These are phyloP conservation scores for Semibalanus balanoides DNA, from an alignment of 1,140 invertebrate species.

Conservation along the genomic window DNA sequence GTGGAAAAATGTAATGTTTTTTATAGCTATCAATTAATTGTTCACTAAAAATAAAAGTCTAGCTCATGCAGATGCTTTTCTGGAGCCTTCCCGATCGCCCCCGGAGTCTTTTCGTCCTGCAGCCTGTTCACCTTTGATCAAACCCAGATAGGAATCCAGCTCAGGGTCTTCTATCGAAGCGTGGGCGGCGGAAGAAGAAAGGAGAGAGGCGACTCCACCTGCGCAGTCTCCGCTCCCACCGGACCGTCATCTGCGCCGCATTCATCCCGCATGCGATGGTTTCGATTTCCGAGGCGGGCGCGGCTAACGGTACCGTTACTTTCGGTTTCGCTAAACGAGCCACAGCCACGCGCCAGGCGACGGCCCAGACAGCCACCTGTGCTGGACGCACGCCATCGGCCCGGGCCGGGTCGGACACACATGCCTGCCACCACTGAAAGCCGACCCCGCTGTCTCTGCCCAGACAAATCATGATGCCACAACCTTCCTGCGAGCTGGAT, in stretches of 20 bases:
- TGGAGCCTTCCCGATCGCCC: neutral
- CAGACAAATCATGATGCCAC: no score
- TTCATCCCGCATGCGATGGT: no score
- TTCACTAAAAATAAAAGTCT: no score
- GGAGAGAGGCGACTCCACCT: neutral
- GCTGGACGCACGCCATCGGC: no score
- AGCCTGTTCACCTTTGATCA: neutral
- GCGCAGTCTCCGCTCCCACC: no score
- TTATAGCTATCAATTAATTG: no score
- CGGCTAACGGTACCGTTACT: neutral
- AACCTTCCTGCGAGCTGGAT: no score
- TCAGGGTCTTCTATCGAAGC: neutral
- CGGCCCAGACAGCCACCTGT: neutral
- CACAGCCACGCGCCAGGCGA: no score
- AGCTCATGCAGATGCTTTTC: neutral
- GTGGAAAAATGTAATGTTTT: no score
- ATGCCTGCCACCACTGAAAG: no score
- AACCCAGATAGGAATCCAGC: neutral
- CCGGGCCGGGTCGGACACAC: no score
- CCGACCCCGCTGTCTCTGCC: no score
- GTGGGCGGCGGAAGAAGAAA: neutral
- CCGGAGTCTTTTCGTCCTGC: neutral
- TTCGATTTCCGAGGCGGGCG: neutral
- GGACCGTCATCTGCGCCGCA: neutral
- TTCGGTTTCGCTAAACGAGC: neutral